Base-by-base conservation (phyloP, 1,140 invertebrate genomes). In the Drusus annulatus region DNA sequence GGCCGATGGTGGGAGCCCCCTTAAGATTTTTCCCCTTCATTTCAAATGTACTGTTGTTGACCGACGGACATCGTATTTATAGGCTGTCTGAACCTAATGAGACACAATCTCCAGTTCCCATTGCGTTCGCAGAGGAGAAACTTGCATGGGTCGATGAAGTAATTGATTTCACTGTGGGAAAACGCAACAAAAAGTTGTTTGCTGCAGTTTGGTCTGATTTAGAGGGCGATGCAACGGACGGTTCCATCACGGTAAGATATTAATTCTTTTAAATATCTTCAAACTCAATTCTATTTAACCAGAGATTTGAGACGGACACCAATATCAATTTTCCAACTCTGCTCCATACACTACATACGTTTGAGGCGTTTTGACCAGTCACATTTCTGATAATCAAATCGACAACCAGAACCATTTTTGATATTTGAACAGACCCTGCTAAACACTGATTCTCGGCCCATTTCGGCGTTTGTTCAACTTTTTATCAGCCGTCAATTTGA, bases 151-250 rank as follows among this genome's bases (percentile, higher is more conserved):
- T 58, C 3, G 73, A 74, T 74, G 81, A 82, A 23, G 51, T 80
- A 8, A 21, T 80, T 31, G 75, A 82, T 69, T 77, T 82, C 54
- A 36, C 17, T n/a, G 78, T 80, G 1, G 81, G 81, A 1, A 65
- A 16, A 45, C 80, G 28, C 4, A 19, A 51, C 23, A 78, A 75
- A 28, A 76, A 54, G 21, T 56, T 82, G 3, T 36, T 60, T 54
- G 81, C 81, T 56, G 74, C 60, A 4, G 74, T 79, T 52, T 80
- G 81, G 81, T 73, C 74, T n/a, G 19, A 52, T 71, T 21, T 17
- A 62, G 28, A 3, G 25, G 31, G 73, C 5, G 69, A 80, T 17
- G 31, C 36, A 45, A 45, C 10, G 31, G 52, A 82, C 19, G 75
- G 63, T 23, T 23, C 65, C 36, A 82, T 82, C 45, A 52, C 50